Evolutionary conservation across 2,888 invertebrate species (phyloP), one percentile per base, ranked within the genome.

Genomic region (Pachycephus smyrnensis): DNA sequence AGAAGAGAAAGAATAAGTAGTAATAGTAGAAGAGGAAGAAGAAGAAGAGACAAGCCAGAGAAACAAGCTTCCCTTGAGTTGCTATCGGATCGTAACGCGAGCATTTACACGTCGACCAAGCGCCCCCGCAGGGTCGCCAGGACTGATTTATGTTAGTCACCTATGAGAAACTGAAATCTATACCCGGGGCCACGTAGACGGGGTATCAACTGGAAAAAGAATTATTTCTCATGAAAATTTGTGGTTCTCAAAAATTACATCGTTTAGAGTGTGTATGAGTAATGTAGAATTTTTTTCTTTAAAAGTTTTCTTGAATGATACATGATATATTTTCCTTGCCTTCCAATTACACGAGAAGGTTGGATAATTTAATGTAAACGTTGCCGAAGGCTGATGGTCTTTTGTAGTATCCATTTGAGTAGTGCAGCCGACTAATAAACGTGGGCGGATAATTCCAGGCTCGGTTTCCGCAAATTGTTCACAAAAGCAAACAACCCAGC

Each of bases 31-130:
- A 81, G 80, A 80, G 78, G 80, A 82, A 73, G 82, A 80, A 78
- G 80, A 73, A 83, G 82, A 82, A 81, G 81, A 80, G 32, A 71
- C 15, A 33, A 71, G 71, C 32, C 71, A 71, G 55, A 71, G 31
- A 73, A 75, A 84, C 80, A 82, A 80, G 86, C 84, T 86, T 84
- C 86, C 84, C 83, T 81, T 83, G 81, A 83, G 73, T 75, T 86
- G 86, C 88, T 89, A 89, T 90, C 89, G 88, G 89, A 88, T 89
- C 88, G 89, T 89, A 90, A 88, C 88, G 88, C 89, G 88, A 89
- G 89, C 88, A 89, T 89, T 90, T 90, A 89, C 90, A 90, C 90
- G 89, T 88, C 85, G 84, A 80, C 86, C 83, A 81, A 83, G 86
- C 88, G 88, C 88, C 88, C 88, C 88, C 88, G 88, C 88, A 88